Evolutionary conservation across 2,888 invertebrate species (phyloP).

Genomic region (Caenorhabditis zanzibari): DNA sequence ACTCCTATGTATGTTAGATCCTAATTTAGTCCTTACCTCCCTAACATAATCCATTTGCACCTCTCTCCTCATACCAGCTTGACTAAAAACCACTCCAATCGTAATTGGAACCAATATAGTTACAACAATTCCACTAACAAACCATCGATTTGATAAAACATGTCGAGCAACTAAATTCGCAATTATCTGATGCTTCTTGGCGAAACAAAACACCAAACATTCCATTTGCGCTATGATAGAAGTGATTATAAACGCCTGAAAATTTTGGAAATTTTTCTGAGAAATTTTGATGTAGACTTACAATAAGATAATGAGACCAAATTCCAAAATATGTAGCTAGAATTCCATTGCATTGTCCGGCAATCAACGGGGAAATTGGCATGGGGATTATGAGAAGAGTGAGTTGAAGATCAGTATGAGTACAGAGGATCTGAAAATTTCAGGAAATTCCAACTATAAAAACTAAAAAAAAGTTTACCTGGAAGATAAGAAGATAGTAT

Average conservation of each 20-base stretch:
- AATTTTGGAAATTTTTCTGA: neutral
- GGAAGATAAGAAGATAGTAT: slow-evolving; percentile 16
- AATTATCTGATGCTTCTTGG: slow-evolving; percentile 42
- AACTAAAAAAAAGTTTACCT: too few relatives aligned
- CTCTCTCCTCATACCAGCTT: slow-evolving; percentile 24
- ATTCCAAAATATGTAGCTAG: slow-evolving; percentile 9
- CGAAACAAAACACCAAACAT: slow-evolving; percentile 28
- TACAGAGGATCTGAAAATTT: slow-evolving; percentile 23
- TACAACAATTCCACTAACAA: neutral
- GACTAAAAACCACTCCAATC: neutral
- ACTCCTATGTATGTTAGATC: too few relatives aligned
- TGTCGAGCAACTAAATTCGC: slow-evolving; percentile 9
- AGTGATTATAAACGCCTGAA: slow-evolving; percentile 8
- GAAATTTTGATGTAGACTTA: neutral
- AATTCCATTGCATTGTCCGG: slow-evolving; percentile 22
- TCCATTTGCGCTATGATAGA: slow-evolving; percentile 24
- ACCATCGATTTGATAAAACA: slow-evolving; percentile 5
- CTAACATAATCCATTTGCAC: slow-evolving; percentile 37
- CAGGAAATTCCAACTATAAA: too few relatives aligned
- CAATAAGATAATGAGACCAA: slow-evolving; percentile 27
- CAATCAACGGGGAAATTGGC: slow-evolving; percentile 28
- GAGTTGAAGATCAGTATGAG: slow-evolving; percentile 18
- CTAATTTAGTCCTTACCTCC: neutral
- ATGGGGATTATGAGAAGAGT: slow-evolving; percentile 27
- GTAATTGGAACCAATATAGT: neutral